phyloP scores from a whole-genome alignment of 2,797 vertebrate genomes.

The Anguilla marmorata region DNA sequence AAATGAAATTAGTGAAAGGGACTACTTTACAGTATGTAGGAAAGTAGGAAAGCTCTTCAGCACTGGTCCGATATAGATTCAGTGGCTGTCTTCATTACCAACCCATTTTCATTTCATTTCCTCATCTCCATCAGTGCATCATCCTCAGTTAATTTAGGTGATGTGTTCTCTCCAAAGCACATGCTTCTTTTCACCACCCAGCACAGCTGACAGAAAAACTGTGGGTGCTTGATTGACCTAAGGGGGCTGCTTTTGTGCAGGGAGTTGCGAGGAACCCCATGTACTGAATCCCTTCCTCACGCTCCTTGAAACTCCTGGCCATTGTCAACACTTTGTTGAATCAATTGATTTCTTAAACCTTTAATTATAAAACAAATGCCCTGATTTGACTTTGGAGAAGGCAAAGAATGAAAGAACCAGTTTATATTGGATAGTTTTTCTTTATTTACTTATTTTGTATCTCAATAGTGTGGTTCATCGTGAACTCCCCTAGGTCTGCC shows the following conservation, averaged over 20 bases:
- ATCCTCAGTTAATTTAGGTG: too few species aligned
- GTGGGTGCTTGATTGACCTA: neutral
- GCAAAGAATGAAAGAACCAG: too few species aligned
- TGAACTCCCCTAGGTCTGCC: too few species aligned
- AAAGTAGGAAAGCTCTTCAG: neutral
- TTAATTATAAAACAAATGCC: too few species aligned
- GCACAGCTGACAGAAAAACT: neutral
- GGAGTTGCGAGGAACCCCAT: neutral
- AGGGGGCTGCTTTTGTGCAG: neutral
- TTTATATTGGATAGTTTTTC: too few species aligned
- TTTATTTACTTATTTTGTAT: too few species aligned
- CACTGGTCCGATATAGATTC: neutral
- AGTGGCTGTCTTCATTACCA: too few species aligned
- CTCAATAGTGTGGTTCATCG: too few species aligned
- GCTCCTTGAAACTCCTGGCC: neutral
- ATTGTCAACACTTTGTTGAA: neutral
- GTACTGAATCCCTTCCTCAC: neutral
- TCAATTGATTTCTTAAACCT: too few species aligned
- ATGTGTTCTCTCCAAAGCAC: neutral
- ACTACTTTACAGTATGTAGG: neutral
- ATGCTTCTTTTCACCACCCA: neutral
- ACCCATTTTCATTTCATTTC: too few species aligned
- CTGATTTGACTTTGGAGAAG: too few species aligned
- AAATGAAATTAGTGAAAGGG: neutral
- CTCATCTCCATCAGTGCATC: too few species aligned